Evolutionary conservation across 2,113 vertebrate species (phyloP).

Genomic region (Bettongia penicillata): DNA sequence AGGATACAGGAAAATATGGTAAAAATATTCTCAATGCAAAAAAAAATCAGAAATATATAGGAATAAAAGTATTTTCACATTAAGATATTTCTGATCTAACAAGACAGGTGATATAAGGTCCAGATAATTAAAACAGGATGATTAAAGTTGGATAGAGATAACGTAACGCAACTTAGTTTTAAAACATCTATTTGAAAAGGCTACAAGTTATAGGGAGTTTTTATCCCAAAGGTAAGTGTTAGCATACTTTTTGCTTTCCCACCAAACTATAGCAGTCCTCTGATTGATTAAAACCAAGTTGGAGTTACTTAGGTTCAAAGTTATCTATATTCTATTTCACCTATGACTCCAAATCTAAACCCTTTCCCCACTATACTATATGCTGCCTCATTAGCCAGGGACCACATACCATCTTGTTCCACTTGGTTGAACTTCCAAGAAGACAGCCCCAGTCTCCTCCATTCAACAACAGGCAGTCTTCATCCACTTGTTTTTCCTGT

Average conservation of each 20-base stretch:
- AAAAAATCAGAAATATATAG: not conserved
- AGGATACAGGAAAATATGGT: not conserved
- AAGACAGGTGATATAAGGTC: not conserved
- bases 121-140: not conserved
- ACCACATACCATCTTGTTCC: not conserved
- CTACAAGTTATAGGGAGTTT: not conserved
- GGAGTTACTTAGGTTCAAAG: not conserved
- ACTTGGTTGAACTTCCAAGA: not conserved
- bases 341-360: not conserved
- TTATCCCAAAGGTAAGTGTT: not conserved
- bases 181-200: not conserved
- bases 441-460: no score
- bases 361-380: not conserved
- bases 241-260: not conserved
- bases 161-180: not conserved
- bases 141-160: not conserved
- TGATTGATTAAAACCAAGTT: not conserved
- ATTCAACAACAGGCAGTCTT: not conserved
- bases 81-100: not conserved
- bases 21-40: not conserved
- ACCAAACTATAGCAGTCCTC: not conserved
- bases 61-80: not conserved
- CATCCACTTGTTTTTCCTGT: not conserved
- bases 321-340: not conserved
- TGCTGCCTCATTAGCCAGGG: not conserved